Conservation (phyloP, 1,140 invertebrate genomes). For the Pentalonia nigronervosa region DNA sequence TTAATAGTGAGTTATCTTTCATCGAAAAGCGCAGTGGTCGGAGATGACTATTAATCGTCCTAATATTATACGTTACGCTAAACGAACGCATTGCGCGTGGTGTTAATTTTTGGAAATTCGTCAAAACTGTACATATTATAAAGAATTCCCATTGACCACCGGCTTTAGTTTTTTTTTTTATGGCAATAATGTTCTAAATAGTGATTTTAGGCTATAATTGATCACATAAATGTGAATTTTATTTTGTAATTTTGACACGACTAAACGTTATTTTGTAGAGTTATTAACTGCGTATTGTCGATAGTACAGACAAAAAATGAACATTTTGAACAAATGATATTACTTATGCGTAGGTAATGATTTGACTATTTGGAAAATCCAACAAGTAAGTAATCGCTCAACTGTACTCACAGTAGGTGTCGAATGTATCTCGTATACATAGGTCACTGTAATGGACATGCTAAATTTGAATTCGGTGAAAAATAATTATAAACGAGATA, state of each 20-base stretch:
- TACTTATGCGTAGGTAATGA: background rate
- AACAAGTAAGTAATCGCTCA: background rate
- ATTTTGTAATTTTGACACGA: background rate
- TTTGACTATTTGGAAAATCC: background rate
- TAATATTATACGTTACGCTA: background rate
- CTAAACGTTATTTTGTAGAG: background rate
- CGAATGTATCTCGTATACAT: background rate
- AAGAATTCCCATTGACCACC: background rate
- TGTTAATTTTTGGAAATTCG: background rate
- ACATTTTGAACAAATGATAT: background rate
- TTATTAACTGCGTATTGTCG: background rate
- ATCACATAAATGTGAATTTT: background rate
- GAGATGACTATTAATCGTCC: background rate
- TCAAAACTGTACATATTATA: background rate
- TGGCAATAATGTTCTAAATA: background rate
- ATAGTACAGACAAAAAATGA: background rate
- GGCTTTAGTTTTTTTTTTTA: background rate
- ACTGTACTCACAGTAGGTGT: background rate
- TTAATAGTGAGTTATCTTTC: conserved; percentile 1
- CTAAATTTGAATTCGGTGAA: too few species aligned
- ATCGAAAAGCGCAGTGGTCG: background rate
- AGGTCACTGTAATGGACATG: too few species aligned
- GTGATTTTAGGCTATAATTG: background rate
- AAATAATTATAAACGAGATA: too few species aligned
- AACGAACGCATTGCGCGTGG: background rate